Evolutionary conservation across 2,113 vertebrate genomes (phyloP), one percentile per base, ranked within the genome.

Genomic region (Miniopterus natalensis): DNA sequence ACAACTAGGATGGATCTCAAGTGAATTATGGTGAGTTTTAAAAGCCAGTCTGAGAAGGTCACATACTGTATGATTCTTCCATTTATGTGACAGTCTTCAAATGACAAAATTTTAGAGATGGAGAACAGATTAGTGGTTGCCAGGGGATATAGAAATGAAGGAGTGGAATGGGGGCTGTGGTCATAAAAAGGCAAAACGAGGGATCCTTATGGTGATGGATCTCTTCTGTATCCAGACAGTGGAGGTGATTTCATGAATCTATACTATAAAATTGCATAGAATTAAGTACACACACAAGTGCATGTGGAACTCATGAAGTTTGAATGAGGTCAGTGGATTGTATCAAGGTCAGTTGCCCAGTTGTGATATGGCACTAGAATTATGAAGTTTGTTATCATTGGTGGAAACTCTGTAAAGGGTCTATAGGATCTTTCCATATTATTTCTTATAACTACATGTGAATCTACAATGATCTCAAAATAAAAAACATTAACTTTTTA

Each of bases 81-180:
- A 53, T 66, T 74, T 65, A 88, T 78, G 12, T 29, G 79, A 31
- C 51, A 94, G 53, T 68, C 53, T 92, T 81, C 61, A 89, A 89
- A 75, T 81, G 70, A 89, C 31, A 88, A 36, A 42, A 77, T 61
- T 49, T 92, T 80, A 84, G 61, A 77, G 55, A 85, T 57, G 36
- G 36, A 73, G 45, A 78, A 66, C 40, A 88, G 49, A n/a, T 88
- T 47, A 68, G 65, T 80, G 45, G 65, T 80, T 74, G 40, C 29
- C 71, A 85, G 29, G 25, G 63, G 12, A 45, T 25, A 36, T 13
- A 40, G 47, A n/a, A 88, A 57, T 42, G 12, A 14, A 18, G 6
- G 9, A 77, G 45, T 7, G 47, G n/a, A 8, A 29, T 13, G 27
- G 55, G 23, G 21, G 1, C 20, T 36, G 6, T 79, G 42, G 51